Conservation (phyloP, 2,797 vertebrate species). For the Pantherophis alleghaniensis region DNA sequence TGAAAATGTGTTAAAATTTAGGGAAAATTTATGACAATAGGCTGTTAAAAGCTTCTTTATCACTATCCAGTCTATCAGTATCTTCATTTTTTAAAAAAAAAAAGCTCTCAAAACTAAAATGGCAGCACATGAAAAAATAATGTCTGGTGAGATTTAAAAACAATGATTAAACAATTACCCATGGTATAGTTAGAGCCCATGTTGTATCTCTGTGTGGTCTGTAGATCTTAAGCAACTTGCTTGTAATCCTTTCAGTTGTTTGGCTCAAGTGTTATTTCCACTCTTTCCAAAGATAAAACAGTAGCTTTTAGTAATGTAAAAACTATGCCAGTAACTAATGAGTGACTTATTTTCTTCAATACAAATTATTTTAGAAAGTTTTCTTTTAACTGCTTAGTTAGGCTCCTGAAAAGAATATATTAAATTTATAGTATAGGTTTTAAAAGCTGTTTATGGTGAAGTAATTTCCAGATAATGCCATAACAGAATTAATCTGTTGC, state of each 20-base stretch:
- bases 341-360: not conserved
- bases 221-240: not conserved
- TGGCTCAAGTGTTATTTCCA: not conserved
- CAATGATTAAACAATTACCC: not conserved
- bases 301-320: not conserved
- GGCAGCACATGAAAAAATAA: not conserved
- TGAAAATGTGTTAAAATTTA: not conserved
- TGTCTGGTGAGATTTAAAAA: not conserved
- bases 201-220: not conserved
- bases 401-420: not conserved
- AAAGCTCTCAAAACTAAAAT: not conserved
- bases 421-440: not conserved
- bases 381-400: not conserved
- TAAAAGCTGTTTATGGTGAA: not conserved
- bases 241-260: not conserved
- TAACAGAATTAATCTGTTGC: not conserved
- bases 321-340: not conserved
- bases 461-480: not conserved
- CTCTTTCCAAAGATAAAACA: not conserved
- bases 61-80: not conserved
- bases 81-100: too few relatives aligned
- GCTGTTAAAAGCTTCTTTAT: not conserved
- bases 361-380: not conserved
- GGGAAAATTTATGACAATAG: not conserved
- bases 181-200: not conserved